Conservation (phyloP, 2,888 invertebrate genomes). For the Lasius fuliginosus region DNA sequence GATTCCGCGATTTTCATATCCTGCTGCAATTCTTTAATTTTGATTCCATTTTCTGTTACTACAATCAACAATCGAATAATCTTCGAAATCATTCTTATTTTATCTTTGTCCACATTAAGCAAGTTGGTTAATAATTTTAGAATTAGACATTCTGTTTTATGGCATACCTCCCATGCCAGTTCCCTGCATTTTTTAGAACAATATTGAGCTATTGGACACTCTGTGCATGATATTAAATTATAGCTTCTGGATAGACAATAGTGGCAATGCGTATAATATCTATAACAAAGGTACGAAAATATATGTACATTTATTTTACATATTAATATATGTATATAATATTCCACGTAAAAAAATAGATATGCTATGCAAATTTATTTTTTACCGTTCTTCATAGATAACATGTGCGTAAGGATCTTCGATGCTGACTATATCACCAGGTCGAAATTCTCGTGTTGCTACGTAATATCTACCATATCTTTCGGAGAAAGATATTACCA, state of each 20-base stretch:
- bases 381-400: slow-evolving; percentile 83
- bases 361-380: neutral
- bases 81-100: slow-evolving; percentile 83
- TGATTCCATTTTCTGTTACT: slow-evolving; percentile 80
- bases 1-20: slow-evolving; percentile 81
- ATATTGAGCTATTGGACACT: slow-evolving; percentile 83
- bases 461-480: slow-evolving; percentile 83
- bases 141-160: slow-evolving; percentile 82
- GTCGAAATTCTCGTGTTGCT: slow-evolving; percentile 81
- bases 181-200: slow-evolving; percentile 82
- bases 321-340: neutral
- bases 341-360: neutral
- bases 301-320: neutral
- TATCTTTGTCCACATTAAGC: slow-evolving; percentile 82
- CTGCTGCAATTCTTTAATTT: slow-evolving; percentile 78
- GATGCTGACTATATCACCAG: slow-evolving; percentile 83
- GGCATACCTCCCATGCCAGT: slow-evolving; percentile 80
- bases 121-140: slow-evolving; percentile 79
- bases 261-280: slow-evolving; percentile 85
- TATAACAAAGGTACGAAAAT: slow-evolving; percentile 60
- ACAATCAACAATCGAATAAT: slow-evolving; percentile 82
- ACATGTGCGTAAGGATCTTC: slow-evolving; percentile 82
- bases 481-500: slow-evolving; percentile 79
- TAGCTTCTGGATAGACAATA: slow-evolving; percentile 82
- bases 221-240: slow-evolving; percentile 82